phyloP scores from a whole-genome alignment of 2,113 vertebrate genomes.

The Onychorhynchus coronatus region DNA sequence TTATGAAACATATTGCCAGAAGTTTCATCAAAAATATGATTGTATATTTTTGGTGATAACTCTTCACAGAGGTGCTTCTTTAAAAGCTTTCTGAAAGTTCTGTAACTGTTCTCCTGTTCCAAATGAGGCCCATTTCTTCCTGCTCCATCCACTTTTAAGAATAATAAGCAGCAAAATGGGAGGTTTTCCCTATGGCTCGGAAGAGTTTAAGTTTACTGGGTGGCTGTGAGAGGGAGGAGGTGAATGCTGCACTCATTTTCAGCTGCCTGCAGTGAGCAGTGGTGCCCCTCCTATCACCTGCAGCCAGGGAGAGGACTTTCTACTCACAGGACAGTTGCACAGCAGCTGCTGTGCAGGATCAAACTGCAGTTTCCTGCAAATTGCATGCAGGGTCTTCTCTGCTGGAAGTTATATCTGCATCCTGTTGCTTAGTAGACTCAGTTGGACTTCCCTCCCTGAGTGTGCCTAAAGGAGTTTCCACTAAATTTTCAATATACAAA shows the following conservation, averaged over 20 bases:
- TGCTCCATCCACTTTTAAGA: neutral
- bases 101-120: neutral
- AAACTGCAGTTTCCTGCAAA: neutral
- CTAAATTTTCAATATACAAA: neutral
- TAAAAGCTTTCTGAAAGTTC: neutral
- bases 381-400: neutral
- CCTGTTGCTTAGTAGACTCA: neutral
- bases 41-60: neutral
- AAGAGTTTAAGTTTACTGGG: neutral
- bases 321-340: neutral
- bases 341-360: neutral
- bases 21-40: neutral
- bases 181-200: neutral
- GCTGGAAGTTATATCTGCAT: neutral
- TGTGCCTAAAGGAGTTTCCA: neutral
- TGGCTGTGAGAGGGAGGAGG: neutral
- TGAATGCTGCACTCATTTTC: neutral
- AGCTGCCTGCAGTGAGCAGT: rapidly evolving
- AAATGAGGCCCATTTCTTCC: rapidly evolving
- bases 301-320: neutral
- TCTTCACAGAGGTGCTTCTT: neutral
- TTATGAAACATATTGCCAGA: neutral
- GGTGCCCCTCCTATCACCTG: neutral
- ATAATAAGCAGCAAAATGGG: neutral
- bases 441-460: neutral